Percentiles rank a stretch among this genome's conserved stretches.
These are phyloP conservation scores for Triops cancriformis DNA, from an alignment of 1,140 invertebrate genomes.

Conservation along the genomic window DNA sequence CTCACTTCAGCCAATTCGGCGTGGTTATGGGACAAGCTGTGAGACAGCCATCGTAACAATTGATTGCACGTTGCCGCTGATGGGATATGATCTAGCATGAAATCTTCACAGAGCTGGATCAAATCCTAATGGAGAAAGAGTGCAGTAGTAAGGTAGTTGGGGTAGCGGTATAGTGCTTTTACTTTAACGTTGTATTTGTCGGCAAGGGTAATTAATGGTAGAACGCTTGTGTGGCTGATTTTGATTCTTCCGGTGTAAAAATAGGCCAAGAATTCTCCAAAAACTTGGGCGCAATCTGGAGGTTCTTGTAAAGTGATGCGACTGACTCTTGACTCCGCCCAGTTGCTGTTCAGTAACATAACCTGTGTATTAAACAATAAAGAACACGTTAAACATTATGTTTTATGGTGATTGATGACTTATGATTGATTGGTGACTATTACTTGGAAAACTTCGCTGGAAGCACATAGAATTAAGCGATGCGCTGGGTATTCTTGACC, in stretches of 20 bases:
- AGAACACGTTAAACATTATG: too few species aligned
- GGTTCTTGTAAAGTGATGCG: conserved; percentile 76
- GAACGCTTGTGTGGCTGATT: conserved; percentile 69
- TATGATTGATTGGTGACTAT: too few species aligned
- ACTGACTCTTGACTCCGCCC: conserved; percentile 80
- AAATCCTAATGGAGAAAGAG: too few species aligned
- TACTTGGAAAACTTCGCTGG: conserved; percentile 90
- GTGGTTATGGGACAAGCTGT: conserved; percentile 73
- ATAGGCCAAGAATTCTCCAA: conserved; percentile 79
- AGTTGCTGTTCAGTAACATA: conserved; percentile 89
- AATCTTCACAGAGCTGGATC: conserved; percentile 67
- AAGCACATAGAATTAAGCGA: conserved; percentile 83
- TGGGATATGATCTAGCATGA: conserved; percentile 79
- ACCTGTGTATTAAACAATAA: conserved; percentile 48
- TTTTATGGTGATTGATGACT: too few species aligned
- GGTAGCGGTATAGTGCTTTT: too few species aligned
- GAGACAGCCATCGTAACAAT: conserved; percentile 82
- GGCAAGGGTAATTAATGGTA: conserved; percentile 75
- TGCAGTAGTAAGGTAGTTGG: too few species aligned
- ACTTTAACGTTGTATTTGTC: conserved; percentile 91
- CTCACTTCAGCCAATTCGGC: conserved; percentile 56
- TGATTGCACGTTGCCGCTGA: conserved; percentile 68
- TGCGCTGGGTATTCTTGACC: conserved; percentile 76
- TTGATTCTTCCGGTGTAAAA: conserved; percentile 86
- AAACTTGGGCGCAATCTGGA: conserved; percentile 68